Evolutionary conservation across 92 coral and sea anemone genomes (phyloP).

Genomic region (Diadumene lineata): DNA sequence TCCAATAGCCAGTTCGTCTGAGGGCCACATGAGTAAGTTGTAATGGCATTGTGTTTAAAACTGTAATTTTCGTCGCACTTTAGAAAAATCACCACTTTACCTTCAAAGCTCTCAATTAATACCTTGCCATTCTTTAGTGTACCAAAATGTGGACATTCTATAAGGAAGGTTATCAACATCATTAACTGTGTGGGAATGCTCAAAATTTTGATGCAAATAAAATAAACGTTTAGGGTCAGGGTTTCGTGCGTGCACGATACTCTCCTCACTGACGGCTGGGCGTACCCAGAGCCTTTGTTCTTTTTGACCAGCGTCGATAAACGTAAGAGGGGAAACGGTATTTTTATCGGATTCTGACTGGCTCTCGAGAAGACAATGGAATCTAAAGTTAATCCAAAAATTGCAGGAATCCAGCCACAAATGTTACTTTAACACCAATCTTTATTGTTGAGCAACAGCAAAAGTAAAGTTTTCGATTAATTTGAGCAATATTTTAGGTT

Average conservation of each 20-base stretch:
- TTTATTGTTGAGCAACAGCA: too few species aligned
- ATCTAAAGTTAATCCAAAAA: too few species aligned
- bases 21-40: constrained; percentile 59
- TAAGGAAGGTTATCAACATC: not conserved
- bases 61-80: constrained; percentile 46
- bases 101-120: constrained; percentile 32
- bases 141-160: constrained; percentile 48
- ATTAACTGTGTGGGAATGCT: not conserved
- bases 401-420: too few species aligned
- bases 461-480: too few species aligned
- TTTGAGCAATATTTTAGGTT: too few species aligned
- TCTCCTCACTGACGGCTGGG: not conserved
- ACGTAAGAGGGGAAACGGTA: not conserved
- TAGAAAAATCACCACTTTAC: constrained; percentile 34
- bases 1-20: constrained; percentile 65
- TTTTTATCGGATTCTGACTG: too few species aligned
- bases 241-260: not conserved
- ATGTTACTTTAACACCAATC: too few species aligned
- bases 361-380: too few species aligned
- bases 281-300: not conserved
- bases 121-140: constrained; percentile 37
- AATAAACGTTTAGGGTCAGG: not conserved
- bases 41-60: constrained; percentile 43
- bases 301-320: not conserved
- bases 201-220: not conserved